These are phyloP conservation scores for Pseudorectes ferrugineus DNA, from an alignment of 2,113 vertebrate species.

Conservation along the genomic window DNA sequence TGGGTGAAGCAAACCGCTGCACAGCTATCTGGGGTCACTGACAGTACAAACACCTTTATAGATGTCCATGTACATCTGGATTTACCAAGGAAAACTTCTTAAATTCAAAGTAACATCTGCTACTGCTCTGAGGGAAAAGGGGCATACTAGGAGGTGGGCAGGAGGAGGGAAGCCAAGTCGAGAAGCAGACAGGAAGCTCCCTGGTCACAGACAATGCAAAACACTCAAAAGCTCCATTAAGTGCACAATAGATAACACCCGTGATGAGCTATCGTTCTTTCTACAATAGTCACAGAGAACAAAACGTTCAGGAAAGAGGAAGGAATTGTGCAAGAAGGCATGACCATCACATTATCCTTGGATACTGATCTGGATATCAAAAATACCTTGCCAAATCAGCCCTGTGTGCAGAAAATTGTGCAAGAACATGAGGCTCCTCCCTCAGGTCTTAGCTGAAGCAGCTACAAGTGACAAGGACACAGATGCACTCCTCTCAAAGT, in stretches of 20 bases:
- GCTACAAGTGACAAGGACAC: background rate
- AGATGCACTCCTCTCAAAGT: background rate
- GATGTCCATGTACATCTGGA: accelerated
- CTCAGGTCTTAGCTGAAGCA: background rate
- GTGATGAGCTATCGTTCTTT: accelerated
- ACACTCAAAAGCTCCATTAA: background rate
- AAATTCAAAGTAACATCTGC: background rate
- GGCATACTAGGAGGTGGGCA: background rate
- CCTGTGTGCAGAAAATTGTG: background rate
- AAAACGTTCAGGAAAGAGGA: background rate
- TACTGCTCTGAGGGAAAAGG: background rate
- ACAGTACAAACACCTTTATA: background rate
- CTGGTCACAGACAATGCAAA: background rate
- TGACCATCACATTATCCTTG: background rate
- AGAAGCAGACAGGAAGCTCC: background rate
- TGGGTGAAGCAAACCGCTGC: background rate
- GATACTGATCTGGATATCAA: background rate
- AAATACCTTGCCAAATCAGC: background rate
- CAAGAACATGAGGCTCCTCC: background rate
- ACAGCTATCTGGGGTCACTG: background rate
- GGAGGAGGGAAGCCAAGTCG: background rate
- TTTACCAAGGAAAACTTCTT: background rate
- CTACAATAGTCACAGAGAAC: background rate
- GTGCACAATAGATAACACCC: background rate
- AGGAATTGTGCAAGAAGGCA: background rate